Conservation (phyloP, 2,113 vertebrate genomes). For the Muntiacus muntjak region DNA sequence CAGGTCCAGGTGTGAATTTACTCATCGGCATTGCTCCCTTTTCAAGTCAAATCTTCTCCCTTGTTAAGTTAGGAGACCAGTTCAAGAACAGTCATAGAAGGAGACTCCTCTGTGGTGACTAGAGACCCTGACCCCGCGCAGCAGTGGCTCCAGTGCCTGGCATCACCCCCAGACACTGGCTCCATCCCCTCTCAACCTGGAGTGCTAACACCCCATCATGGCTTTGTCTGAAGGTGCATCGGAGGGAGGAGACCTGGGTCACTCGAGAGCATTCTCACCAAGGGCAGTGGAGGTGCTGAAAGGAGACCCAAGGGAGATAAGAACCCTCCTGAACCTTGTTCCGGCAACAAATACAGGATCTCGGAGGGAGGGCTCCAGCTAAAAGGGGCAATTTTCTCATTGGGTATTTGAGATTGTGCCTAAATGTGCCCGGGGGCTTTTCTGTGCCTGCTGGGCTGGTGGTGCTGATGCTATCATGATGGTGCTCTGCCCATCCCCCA, state of each 20-base stretch:
- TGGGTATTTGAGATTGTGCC: neutral
- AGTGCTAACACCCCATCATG: neutral
- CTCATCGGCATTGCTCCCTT: neutral
- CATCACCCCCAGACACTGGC: neutral
- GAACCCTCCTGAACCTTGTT: neutral
- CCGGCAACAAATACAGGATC: neutral
- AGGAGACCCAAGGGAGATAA: neutral
- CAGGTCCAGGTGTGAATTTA: neutral
- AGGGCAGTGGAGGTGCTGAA: neutral
- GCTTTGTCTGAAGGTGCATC: neutral
- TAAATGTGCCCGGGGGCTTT: neutral
- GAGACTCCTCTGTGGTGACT: neutral
- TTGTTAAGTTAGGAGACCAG: neutral
- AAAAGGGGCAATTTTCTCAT: neutral
- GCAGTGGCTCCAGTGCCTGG: neutral
- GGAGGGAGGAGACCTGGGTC: neutral
- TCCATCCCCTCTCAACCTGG: neutral
- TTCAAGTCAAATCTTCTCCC: neutral
- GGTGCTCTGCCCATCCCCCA: neutral
- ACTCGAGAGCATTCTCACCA: neutral
- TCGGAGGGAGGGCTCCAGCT: neutral
- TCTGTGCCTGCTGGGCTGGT: neutral
- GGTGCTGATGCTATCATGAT: neutral
- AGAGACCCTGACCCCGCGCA: accelerated
- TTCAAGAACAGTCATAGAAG: neutral